Percentiles rank a stretch among this genome's conserved stretches.
phyloP scores from a whole-genome alignment of 2,797 vertebrate genomes.

The Takifugu ocellatus region DNA sequence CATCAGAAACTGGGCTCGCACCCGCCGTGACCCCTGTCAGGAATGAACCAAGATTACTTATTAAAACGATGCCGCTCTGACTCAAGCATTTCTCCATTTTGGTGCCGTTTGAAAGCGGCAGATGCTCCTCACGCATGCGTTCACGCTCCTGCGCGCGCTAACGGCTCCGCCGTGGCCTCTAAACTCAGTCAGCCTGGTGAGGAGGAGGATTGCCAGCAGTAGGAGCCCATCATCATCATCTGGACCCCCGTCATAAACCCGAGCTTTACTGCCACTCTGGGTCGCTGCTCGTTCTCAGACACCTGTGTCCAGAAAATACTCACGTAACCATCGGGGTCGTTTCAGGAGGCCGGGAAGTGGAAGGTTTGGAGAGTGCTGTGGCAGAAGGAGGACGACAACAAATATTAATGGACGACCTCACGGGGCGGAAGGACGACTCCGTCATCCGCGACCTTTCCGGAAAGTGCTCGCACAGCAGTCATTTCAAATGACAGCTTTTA shows the following conservation, averaged over 20 bases:
- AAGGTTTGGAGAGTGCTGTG: conserved; percentile 12
- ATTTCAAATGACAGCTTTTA: too few relatives aligned
- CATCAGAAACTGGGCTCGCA: too few relatives aligned
- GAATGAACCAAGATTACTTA: too few relatives aligned
- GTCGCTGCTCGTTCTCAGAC: conserved; percentile 31
- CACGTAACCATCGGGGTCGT: conserved; percentile 25
- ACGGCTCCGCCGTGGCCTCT: conserved; percentile 49
- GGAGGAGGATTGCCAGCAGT: conserved; percentile 55
- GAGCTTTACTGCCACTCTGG: conserved; percentile 53
- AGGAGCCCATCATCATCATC: conserved; percentile 59
- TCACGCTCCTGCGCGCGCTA: conserved; percentile 23
- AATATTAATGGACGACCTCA: too few relatives aligned
- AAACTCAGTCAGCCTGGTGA: conserved; percentile 61
- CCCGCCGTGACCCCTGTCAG: too few relatives aligned
- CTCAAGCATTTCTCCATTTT: conserved; percentile 10
- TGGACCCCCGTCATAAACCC: conserved; percentile 56
- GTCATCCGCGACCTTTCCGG: too few relatives aligned
- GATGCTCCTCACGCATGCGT: conserved; percentile 19
- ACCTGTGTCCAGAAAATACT: conserved; percentile 34
- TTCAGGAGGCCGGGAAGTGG: conserved; percentile 44
- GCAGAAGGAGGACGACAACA: background rate
- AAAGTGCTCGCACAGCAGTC: too few relatives aligned
- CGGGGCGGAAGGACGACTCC: too few relatives aligned
- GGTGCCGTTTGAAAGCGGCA: conserved; percentile 25
- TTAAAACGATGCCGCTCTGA: too few relatives aligned